Conservation (phyloP, 2,113 vertebrate species). For the Stegostoma tigrinum region DNA sequence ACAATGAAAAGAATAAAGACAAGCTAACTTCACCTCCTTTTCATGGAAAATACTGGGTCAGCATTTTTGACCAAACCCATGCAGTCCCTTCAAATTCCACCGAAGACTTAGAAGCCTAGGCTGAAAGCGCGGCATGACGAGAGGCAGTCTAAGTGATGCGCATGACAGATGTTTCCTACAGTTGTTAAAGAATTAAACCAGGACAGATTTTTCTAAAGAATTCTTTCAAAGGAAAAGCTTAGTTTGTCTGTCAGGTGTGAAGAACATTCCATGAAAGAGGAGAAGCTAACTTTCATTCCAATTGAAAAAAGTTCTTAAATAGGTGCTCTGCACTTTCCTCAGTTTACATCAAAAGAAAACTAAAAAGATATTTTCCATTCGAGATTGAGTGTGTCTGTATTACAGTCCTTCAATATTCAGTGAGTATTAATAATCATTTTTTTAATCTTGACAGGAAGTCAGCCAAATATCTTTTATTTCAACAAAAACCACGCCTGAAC, state of each 20-base stretch:
- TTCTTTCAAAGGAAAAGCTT: not conserved
- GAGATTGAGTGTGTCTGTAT: not conserved
- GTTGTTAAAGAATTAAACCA: not conserved
- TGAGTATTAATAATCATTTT: not conserved
- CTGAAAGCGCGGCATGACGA: not conserved
- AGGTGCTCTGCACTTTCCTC: not conserved
- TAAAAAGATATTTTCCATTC: not conserved
- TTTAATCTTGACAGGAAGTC: not conserved
- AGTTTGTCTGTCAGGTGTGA: not conserved
- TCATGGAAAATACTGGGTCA: not conserved
- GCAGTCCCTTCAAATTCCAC: not conserved
- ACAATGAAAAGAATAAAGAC: not conserved
- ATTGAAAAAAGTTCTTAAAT: not conserved
- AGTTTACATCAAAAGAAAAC: not conserved
- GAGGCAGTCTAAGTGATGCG: not conserved
- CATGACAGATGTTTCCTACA: not conserved
- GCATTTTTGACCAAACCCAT: not conserved
- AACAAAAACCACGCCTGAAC: not conserved
- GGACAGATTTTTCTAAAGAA: not conserved
- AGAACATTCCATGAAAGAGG: not conserved
- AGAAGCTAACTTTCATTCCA: not conserved
- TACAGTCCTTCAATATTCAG: not conserved
- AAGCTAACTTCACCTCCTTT: not conserved
- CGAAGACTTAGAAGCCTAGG: not conserved
- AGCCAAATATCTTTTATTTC: not conserved